Base-by-base conservation (phyloP, 2,797 vertebrate genomes). In the Crenuchus spilurus region DNA sequence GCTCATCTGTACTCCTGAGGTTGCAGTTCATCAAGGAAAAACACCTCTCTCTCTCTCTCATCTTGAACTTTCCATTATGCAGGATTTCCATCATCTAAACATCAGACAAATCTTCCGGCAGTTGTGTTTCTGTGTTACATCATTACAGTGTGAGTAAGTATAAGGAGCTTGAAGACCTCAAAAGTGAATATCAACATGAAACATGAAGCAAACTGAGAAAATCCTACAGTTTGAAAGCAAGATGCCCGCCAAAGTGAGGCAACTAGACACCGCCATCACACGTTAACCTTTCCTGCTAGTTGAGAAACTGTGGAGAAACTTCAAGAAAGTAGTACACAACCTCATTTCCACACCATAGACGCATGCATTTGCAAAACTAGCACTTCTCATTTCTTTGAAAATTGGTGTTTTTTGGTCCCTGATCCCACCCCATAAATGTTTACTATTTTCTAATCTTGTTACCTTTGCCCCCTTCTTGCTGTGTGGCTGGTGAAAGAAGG, bases 401-500 rank as follows among this genome's bases (percentile, higher is more conserved):
- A n/a, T n/a, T 7, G 11, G 13, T 26, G n/a, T 24, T 1, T n/a
- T 9, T 37, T 11, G 0, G 20, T 58, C 42, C 28, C 33, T n/a
- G 2, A 30, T 4, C 0, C 20, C 3, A 11, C 30, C 0, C 10
- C 3, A 42, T 26, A 41, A 58, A 54, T 14, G 11, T 48, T 44
- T 16, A 22, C 37, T 9, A 20, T 24, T 20, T 31, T 3, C 28
- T 7, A 61, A 77, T 73, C 35, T 16, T 24, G 7, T 63, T 94
- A 94, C 93, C 93, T 93, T 92, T 0, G 69, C 44, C 51, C 83
- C 55, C 0, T 85, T 84, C 77, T 87, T 91, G 46, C 85, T 70
- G 68, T 89, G 87, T 0, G 80, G 4, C 48, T 65, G 93, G 77
- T 86, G 90, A 89, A 97, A 98, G 80, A 99, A 95, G 35, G 96